Base-by-base conservation (phyloP, 2,888 invertebrate genomes). In the Phaonia tiefii region DNA sequence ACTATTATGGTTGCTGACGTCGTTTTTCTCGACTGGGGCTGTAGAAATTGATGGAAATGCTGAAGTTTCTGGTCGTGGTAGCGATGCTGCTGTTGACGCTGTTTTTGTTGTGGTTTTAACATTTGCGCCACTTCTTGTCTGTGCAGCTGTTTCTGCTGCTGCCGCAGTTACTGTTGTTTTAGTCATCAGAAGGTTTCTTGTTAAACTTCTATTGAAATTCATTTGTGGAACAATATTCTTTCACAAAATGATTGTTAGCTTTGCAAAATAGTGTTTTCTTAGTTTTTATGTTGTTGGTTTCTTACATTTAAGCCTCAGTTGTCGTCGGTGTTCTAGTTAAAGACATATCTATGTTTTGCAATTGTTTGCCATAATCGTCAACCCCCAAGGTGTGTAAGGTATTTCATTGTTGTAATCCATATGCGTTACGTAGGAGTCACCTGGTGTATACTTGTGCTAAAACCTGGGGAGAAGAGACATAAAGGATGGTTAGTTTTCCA, bases 121-220 rank as follows among this genome's bases (percentile, higher is more conserved):
- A 81, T 78, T 81, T 78, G 75, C 72, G 78, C 71, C 46, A 60
- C 60, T 60, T 60, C 17, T 60, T 60, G 31, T 60, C 37, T 20
- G 1, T 60, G 54, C 60, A 58, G 51, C 49, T n/a, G 44, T 1
- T 60, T 51, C 17, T 39, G 37, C 10, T 72, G 42, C 20, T 54
- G 71, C 10, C 17, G 56, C 26, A 1, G 17, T 20, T 31, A 17
- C n/a, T 79, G 67, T 66, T 54, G 58, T 56, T 71, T 44, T 58
- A 71, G 22, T 67, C 75, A 51, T 26, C 60, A 65, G 65, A 39
- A 56, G 54, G 71, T 56, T 81, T 75, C 72, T 72, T 71, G 60
- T 63, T 60, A 71, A 71, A 67, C 74, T 75, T 75, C 39, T 37
- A 71, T 75, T 67, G 67, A 75, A 77, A 78, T 78, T 75, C 69